Evolutionary conservation across 2,888 invertebrate genomes (phyloP), one percentile per base, ranked within the genome.

Genomic region (Hydriomena furcata): DNA sequence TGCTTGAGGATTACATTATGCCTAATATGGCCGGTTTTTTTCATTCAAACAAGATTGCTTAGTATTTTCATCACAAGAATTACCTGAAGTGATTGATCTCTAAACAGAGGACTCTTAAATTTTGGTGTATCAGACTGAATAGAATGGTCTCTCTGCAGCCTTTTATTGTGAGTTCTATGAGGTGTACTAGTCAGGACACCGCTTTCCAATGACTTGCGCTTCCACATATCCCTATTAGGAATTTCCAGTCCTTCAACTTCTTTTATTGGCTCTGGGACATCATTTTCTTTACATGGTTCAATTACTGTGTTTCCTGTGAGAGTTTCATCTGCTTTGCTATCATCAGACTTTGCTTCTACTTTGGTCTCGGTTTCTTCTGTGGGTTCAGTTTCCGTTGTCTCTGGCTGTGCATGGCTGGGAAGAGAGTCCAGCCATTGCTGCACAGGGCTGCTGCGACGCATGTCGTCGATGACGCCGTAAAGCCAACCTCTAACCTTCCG

Each of bases 341-440:
- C 82, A 58, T 85, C 82, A 42, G 85, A 81, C 53, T 76, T 75
- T 24, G 66, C 56, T 31, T 78, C 76, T 12, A 68, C 63, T 17
- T 68, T 68, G 11, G 61, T 63, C 28, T 70, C 67, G 38, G 71
- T 69, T 47, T 57, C 44, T 23, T 63, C 65, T 1, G 8, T 24
- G 10, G 34, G 24, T 5, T 69, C 64, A 28, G 60, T 20, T 17
- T 71, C 66, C 4, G 63, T 45, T 25, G 71, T 45, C 1, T 84
- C 84, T 52, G 76, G 78, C 21, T 37, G 20, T 3, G 57, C 5
- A 5, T 41, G 43, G 38, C 49, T 55, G 2, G 94, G 94, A 58
- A 94, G 79, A 5, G 94, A 94, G 69, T 95, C 94, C 57, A 95
- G 91, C 95, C 95, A 95, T 84, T 94, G 94, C 61, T 95, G 94